Evolutionary conservation across 2,113 vertebrate species (phyloP).

Genomic region (Galemys pyrenaicus): DNA sequence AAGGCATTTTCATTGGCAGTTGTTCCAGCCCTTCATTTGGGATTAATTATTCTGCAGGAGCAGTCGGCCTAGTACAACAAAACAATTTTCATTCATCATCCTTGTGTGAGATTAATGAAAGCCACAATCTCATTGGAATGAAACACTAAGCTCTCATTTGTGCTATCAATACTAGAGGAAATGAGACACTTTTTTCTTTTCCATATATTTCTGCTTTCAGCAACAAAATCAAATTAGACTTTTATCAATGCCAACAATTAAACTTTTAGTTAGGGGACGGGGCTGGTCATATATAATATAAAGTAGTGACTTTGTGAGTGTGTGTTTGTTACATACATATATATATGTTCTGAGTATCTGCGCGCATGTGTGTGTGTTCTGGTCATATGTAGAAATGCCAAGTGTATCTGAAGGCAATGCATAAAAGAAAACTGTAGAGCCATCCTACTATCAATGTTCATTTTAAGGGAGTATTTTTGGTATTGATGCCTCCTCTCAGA

Average conservation of each 20-base stretch:
- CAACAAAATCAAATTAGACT: constrained; percentile 34
- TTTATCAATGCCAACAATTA: constrained; percentile 21
- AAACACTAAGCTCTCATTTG: constrained; percentile 47
- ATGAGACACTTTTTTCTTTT: background rate
- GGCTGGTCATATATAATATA: too few relatives aligned
- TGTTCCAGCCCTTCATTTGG: constrained; percentile 42
- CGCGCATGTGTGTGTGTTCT: background rate
- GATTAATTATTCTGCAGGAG: constrained; percentile 56
- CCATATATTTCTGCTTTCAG: background rate
- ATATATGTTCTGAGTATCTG: background rate
- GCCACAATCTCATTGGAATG: constrained; percentile 32
- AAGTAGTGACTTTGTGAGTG: background rate
- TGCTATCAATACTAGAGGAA: constrained; percentile 56
- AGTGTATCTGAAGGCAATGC: background rate
- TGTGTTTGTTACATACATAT: background rate
- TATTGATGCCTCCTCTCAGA: background rate
- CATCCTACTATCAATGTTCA: background rate
- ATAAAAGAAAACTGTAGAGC: background rate
- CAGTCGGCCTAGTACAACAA: background rate
- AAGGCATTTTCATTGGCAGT: constrained; percentile 51
- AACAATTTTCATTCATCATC: constrained; percentile 64
- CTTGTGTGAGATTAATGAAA: constrained; percentile 43
- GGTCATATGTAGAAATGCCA: background rate
- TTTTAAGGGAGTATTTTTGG: background rate
- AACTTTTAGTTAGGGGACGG: background rate